Evolutionary conservation across 2,113 vertebrate species (phyloP), one percentile per base, ranked within the genome.

Genomic region (Pao palembangensis): DNA sequence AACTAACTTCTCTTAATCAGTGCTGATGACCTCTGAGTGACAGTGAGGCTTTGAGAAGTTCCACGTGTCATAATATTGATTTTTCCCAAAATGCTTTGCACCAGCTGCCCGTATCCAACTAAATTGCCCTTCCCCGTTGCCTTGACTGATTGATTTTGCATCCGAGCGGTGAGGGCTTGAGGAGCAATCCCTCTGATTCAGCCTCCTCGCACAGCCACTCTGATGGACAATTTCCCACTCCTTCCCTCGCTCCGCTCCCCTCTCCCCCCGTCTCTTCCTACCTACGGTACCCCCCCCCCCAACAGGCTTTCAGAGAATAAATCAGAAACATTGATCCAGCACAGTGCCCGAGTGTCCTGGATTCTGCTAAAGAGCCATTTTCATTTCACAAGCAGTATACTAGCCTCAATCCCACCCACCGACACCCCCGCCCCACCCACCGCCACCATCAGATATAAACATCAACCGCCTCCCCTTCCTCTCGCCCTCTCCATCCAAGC

Each of bases 281-380:
- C 53, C 54, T 43, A 20, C 13, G 4, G 1, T 20, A 44, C 55
- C 41, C 20, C 41, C 54, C 17, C 64, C 62, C 43, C 62, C 14
- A 90, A 91, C 90, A 91, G 90, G 91, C 91, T 91, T 92, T 92
- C 86, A 92, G 88, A 84, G 87, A 84, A 87, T 91, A 91, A 91
- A 91, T 91, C 90, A 91, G 87, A 78, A 80, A 85, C 88, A 92
- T 91, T 91, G 88, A 92, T 91, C 86, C 83, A 81, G 85, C 19
- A 47, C 85, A 87, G 89, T 80, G 87, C 84, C 73, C 73, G 84
- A 90, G 88, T 86, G 89, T 92, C 89, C 87, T 91, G 89, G 87
- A 86, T 91, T 91, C 88, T 88, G 88, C 90, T 92, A 90, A 91
- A 90, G 86, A 91, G 90, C 88, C 90, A 91, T 91, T 92, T 92